These are phyloP conservation scores for Aplidium turbinatum DNA, from an alignment of 23 tunicate species.

Conservation along the genomic window DNA sequence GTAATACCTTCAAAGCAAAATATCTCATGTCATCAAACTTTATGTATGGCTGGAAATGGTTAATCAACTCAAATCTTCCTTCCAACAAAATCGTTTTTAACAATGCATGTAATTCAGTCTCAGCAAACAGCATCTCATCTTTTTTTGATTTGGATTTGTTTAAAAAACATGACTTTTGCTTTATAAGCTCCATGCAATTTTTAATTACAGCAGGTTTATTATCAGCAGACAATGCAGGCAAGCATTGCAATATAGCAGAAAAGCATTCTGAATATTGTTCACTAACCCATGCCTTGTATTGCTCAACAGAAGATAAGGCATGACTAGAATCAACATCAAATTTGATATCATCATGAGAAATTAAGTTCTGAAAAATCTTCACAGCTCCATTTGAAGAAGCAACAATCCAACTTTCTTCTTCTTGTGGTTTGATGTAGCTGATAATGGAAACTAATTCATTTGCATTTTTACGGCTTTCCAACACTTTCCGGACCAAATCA, in stretches of 20 bases:
- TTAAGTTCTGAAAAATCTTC: slow-evolving; percentile 21
- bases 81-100: not conserved
- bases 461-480: slow-evolving; percentile 43
- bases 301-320: not conserved
- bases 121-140: not conserved
- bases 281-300: slow-evolving; percentile 35
- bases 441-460: slow-evolving; percentile 34
- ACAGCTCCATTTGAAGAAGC: slow-evolving; percentile 18
- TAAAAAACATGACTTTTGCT: not conserved
- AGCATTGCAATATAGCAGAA: not conserved
- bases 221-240: not conserved
- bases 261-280: slow-evolving; percentile 35
- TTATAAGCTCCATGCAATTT: not conserved
- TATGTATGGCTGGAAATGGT: not conserved
- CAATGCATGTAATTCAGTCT: not conserved
- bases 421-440: not conserved
- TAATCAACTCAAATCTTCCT: not conserved
- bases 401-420: not conserved
- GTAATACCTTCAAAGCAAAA: slow-evolving; percentile 23
- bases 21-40: slow-evolving; percentile 35
- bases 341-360: slow-evolving; percentile 1
- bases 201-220: not conserved
- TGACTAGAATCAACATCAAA: not conserved
- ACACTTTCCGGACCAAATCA: slow-evolving; percentile 11
- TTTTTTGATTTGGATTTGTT: not conserved